These are phyloP conservation scores for Cheilosia soror DNA, from an alignment of 2,888 invertebrate genomes.

Conservation along the genomic window DNA sequence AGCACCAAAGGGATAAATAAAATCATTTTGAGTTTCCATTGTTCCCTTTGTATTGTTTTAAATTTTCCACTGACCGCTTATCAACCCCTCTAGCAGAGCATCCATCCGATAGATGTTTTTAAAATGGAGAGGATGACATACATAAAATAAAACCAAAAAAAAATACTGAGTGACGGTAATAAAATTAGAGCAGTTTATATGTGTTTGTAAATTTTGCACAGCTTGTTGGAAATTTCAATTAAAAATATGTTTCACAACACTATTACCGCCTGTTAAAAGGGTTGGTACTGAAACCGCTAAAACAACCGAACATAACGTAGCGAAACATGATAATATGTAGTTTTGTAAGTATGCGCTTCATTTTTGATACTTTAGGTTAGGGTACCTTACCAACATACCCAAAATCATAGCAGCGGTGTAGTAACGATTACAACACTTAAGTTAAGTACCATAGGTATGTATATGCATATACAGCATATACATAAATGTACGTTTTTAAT, in stretches of 20 bases:
- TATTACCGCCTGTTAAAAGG: constrained; percentile 54
- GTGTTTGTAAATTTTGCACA: constrained; percentile 58
- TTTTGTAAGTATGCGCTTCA: constrained; percentile 26
- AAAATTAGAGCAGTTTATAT: constrained; percentile 56
- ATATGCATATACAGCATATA: neutral
- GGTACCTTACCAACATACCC: neutral
- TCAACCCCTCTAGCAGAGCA: constrained; percentile 63
- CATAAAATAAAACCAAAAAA: constrained; percentile 18
- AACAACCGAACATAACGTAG: constrained; percentile 42
- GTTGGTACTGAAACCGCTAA: constrained; percentile 55
- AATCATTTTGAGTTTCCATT: constrained; percentile 71
- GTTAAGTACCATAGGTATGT: neutral
- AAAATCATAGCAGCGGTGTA: neutral
- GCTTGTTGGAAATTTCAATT: constrained; percentile 69
- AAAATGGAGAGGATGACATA: constrained; percentile 51
- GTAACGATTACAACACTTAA: neutral
- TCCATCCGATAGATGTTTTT: constrained; percentile 60
- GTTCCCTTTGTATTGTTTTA: constrained; percentile 65
- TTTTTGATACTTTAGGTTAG: constrained; percentile 30
- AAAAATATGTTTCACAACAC: constrained; percentile 71
- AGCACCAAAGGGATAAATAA: constrained; percentile 74
- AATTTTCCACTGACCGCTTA: constrained; percentile 71
- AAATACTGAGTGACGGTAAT: constrained; percentile 59
- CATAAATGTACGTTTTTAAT: neutral
- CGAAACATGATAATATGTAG: neutral